Evolutionary conservation across 2,113 vertebrate genomes (phyloP).

Genomic region (Epinephelus fuscoguttatus): DNA sequence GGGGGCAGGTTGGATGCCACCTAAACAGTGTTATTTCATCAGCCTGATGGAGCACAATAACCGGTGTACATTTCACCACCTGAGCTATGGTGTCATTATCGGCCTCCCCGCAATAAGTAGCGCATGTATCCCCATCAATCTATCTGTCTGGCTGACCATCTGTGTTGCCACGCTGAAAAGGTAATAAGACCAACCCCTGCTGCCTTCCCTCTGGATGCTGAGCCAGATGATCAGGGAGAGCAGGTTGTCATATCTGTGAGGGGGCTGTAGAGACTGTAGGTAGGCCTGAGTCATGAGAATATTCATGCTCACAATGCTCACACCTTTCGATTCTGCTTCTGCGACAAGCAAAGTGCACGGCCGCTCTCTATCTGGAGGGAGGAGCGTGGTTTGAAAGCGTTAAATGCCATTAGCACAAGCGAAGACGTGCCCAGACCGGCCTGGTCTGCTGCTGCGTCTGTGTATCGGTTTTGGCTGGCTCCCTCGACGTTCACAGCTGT

Average conservation of each 20-base stretch:
- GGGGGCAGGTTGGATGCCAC: constrained; percentile 62
- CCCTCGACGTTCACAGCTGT: constrained; percentile 67
- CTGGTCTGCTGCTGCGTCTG: constrained; percentile 46
- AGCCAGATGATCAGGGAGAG: constrained; percentile 58
- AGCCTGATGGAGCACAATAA: constrained; percentile 78
- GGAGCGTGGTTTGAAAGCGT: constrained; percentile 4
- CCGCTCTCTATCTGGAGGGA: constrained; percentile 17
- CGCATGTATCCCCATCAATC: constrained; percentile 74
- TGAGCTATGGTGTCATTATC: constrained; percentile 79
- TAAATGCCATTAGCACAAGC: constrained; percentile 41
- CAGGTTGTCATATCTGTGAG: constrained; percentile 46
- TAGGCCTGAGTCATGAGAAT: constrained; percentile 58
- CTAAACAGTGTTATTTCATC: constrained; percentile 78
- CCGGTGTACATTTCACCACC: constrained; percentile 78
- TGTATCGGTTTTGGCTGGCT: constrained; percentile 64
- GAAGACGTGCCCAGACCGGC: constrained; percentile 36
- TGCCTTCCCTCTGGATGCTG: constrained; percentile 62
- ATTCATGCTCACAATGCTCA: constrained; percentile 15
- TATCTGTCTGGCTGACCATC: constrained; percentile 75
- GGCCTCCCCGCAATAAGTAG: constrained; percentile 65
- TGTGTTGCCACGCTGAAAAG: constrained; percentile 72
- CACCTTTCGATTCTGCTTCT: constrained; percentile 45
- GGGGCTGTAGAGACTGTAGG: constrained; percentile 20
- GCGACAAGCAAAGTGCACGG: background rate
- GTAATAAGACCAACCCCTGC: constrained; percentile 72